phyloP scores from a whole-genome alignment of 2,797 vertebrate species.

The Myiotriccus ornatus region DNA sequence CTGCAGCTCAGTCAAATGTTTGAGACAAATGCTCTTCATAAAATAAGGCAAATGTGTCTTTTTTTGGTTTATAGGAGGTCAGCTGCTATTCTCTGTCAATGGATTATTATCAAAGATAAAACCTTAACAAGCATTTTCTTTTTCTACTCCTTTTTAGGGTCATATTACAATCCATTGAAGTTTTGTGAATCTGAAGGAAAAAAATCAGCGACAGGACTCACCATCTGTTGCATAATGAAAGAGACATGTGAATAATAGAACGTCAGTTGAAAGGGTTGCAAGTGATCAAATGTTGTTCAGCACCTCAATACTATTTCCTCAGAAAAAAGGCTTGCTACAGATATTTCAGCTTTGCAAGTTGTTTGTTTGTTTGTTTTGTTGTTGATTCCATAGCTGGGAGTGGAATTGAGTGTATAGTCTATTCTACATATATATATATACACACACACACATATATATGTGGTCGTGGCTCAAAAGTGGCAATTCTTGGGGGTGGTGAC shows the following conservation, averaged over 20 bases:
- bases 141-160: constrained; percentile 41
- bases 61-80: constrained; percentile 52
- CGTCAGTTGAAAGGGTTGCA: constrained; percentile 55
- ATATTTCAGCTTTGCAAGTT: constrained; percentile 2
- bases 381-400: constrained; percentile 12
- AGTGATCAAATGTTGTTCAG: constrained; percentile 49
- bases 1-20: constrained; percentile 62
- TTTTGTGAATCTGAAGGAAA: constrained; percentile 31
- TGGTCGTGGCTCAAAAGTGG: not conserved
- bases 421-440: not conserved
- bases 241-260: constrained; percentile 58
- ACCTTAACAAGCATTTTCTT: constrained; percentile 50
- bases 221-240: constrained; percentile 52
- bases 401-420: not conserved
- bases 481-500: not conserved
- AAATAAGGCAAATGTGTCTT: constrained; percentile 60
- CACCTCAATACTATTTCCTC: constrained; percentile 71
- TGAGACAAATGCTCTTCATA: constrained; percentile 62
- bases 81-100: constrained; percentile 56
- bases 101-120: constrained; percentile 59
- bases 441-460: fast-evolving
- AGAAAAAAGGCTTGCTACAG: constrained; percentile 51
- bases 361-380: constrained; percentile 45
- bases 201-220: constrained; percentile 40
- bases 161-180: constrained; percentile 45